Conservation (phyloP, 2,797 vertebrate genomes). For the Alosa sapidissima region DNA sequence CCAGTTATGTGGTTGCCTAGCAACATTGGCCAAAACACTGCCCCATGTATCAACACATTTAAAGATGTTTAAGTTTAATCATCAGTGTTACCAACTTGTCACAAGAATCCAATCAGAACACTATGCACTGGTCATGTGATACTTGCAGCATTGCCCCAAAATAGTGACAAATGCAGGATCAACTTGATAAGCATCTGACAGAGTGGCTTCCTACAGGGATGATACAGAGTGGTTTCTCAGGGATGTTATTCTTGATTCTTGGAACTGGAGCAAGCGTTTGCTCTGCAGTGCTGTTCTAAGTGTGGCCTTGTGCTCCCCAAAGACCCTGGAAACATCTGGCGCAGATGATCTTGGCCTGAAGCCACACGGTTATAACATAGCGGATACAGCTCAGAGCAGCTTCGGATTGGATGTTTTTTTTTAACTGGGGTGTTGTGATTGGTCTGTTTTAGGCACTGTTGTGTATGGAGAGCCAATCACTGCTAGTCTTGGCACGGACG, state of each 20-base stretch:
- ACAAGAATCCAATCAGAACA: too few relatives aligned
- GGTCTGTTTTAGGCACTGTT: conserved; percentile 83
- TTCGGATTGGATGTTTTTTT: conserved; percentile 25
- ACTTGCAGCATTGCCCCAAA: too few relatives aligned
- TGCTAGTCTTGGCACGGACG: conserved; percentile 93
- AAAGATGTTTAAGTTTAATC: too few relatives aligned
- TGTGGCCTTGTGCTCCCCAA: background rate
- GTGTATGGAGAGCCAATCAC: conserved; percentile 96
- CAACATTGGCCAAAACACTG: too few relatives aligned
- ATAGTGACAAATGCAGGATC: too few relatives aligned
- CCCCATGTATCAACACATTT: too few relatives aligned
- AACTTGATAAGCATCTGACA: background rate
- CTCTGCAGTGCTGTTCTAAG: background rate
- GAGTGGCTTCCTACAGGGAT: background rate
- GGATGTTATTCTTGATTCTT: background rate
- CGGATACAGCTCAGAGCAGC: conserved; percentile 25
- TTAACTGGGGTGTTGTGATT: conserved; percentile 27
- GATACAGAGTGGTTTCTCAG: background rate
- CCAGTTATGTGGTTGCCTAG: too few relatives aligned
- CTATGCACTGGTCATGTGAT: too few relatives aligned
- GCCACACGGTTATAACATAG: conserved; percentile 23
- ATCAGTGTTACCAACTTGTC: too few relatives aligned
- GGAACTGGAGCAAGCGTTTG: background rate
- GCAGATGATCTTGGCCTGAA: conserved; percentile 38
- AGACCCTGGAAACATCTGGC: conserved; percentile 18